Percentiles rank a stretch among this genome's conserved stretches.
phyloP scores from a whole-genome alignment of 2,888 invertebrate genomes.

The Plagodis dolabraria region DNA sequence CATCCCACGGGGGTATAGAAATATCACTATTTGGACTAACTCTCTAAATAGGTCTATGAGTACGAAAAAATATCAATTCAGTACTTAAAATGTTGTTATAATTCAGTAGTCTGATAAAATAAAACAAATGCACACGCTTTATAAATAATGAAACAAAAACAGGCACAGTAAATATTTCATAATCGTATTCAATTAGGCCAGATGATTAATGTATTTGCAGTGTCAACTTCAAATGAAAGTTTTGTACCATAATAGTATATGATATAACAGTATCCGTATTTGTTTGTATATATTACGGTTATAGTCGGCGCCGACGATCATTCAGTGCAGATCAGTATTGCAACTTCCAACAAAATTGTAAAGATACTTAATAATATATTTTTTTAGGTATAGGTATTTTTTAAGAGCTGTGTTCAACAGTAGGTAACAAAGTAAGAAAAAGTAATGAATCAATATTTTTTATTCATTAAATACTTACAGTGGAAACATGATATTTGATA shows the following conservation, averaged over 20 bases:
- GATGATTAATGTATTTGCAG: slow-evolving; percentile 40
- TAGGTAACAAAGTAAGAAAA: too few relatives aligned
- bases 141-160: neutral
- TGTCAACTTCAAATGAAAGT: slow-evolving; percentile 59
- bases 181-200: slow-evolving; percentile 24
- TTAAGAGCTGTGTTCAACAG: too few relatives aligned
- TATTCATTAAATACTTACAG: too few relatives aligned
- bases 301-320: slow-evolving; percentile 28
- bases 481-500: too few relatives aligned
- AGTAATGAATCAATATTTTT: too few relatives aligned
- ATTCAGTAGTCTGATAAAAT: neutral
- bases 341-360: slow-evolving; percentile 5
- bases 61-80: too few relatives aligned
- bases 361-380: neutral
- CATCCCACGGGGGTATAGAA: too few relatives aligned
- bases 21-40: too few relatives aligned
- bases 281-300: slow-evolving; percentile 53
- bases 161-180: slow-evolving; percentile 1
- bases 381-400: too few relatives aligned
- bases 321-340: slow-evolving; percentile 13
- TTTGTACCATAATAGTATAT: slow-evolving; percentile 54
- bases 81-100: too few relatives aligned
- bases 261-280: slow-evolving; percentile 68
- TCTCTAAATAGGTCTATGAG: too few relatives aligned
- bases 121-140: neutral